Evolutionary conservation across 2,797 vertebrate species (phyloP).

Genomic region (Sebastes taczanowskii): DNA sequence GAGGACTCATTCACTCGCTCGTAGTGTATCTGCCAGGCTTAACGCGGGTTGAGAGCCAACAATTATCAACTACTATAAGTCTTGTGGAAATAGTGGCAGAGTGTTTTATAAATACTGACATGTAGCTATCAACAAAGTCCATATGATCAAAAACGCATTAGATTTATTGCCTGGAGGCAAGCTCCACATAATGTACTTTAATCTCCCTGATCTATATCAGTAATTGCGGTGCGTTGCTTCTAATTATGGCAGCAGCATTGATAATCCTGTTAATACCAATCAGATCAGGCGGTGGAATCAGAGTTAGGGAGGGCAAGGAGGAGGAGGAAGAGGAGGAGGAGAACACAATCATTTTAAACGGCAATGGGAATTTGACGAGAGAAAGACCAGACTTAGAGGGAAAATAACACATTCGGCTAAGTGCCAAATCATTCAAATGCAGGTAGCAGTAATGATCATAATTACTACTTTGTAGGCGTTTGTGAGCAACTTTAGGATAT

Average conservation of each 20-base stretch:
- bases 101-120: slow-evolving; percentile 53
- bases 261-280: slow-evolving; percentile 83
- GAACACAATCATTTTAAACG: slow-evolving; percentile 24
- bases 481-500: background rate
- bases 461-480: background rate
- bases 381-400: background rate
- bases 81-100: slow-evolving; percentile 39
- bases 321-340: slow-evolving; percentile 45
- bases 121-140: slow-evolving; percentile 61
- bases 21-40: slow-evolving; percentile 19
- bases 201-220: slow-evolving; percentile 80
- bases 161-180: slow-evolving; percentile 69
- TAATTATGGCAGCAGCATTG: slow-evolving; percentile 80
- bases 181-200: slow-evolving; percentile 76
- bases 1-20: slow-evolving; percentile 5
- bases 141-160: slow-evolving; percentile 63
- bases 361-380: slow-evolving; percentile 16
- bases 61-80: slow-evolving; percentile 44
- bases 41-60: slow-evolving; percentile 32
- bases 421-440: slow-evolving; percentile 4
- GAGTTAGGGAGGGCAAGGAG: slow-evolving; percentile 42
- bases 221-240: slow-evolving; percentile 78
- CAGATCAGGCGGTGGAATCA: slow-evolving; percentile 68
- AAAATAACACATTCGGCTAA: background rate
- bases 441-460: background rate